Evolutionary conservation across 1,140 invertebrate species (phyloP).

Genomic region (Drosophila ohnishii): DNA sequence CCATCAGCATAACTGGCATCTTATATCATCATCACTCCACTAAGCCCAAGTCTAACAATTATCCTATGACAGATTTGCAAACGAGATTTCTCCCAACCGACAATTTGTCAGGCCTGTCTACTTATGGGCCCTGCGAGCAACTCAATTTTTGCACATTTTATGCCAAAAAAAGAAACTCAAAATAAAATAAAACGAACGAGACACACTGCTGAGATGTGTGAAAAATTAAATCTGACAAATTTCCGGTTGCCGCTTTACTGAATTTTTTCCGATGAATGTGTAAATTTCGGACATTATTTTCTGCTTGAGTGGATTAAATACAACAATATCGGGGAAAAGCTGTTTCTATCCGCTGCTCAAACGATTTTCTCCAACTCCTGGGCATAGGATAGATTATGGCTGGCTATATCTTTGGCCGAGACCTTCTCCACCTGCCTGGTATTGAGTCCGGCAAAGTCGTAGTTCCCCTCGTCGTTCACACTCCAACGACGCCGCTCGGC

Average conservation of each 20-base stretch:
- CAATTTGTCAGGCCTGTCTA: conserved; percentile 63
- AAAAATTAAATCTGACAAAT: conserved; percentile 78
- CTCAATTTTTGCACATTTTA: conserved; percentile 48
- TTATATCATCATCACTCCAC: conserved; percentile 14
- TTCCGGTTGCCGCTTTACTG: conserved; percentile 43
- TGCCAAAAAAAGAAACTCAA: conserved; percentile 21
- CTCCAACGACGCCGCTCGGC: conserved; percentile 91
- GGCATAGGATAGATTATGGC: conserved; percentile 97
- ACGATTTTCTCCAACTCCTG: conserved; percentile 99
- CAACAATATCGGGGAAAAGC: conserved; percentile 6
- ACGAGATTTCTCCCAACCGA: conserved; percentile 23
- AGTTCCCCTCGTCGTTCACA: conserved; percentile 89
- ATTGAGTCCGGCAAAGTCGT: conserved; percentile 88
- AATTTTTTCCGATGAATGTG: neutral
- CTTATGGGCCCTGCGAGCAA: conserved; percentile 39
- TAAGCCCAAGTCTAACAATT: conserved; percentile 40
- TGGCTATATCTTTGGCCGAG: conserved; percentile 93
- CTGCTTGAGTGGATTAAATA: conserved; percentile 50
- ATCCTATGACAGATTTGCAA: conserved; percentile 51
- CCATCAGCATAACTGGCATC: conserved; percentile 22
- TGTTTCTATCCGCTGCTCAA: conserved; percentile 78
- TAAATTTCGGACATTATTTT: conserved; percentile 49
- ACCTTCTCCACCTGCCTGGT: conserved; percentile 91
- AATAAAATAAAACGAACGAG: conserved; percentile 1
- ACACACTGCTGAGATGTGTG: conserved; percentile 58